Evolutionary conservation across 2,113 vertebrate genomes (phyloP).

Genomic region (Laticauda laticaudata): DNA sequence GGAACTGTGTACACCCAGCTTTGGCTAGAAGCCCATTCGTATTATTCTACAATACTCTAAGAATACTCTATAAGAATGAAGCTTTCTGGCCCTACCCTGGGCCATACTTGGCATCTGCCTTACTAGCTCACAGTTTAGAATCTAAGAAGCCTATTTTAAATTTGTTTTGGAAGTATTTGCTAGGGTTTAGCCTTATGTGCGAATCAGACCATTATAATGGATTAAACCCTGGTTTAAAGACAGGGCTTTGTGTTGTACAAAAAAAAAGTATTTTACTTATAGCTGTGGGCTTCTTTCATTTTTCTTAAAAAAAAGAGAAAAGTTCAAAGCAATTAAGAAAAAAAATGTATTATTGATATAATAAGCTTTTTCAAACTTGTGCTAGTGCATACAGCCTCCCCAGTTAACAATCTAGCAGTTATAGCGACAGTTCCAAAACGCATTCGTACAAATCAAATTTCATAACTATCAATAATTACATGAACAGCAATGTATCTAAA

Average conservation of each 20-base stretch:
- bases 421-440: background rate
- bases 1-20: conserved; percentile 10
- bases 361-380: background rate
- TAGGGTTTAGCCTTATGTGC: background rate
- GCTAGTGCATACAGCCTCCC: background rate
- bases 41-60: conserved; percentile 3
- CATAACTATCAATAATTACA: no score
- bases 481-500: background rate
- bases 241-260: background rate
- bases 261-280: background rate
- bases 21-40: conserved; percentile 1
- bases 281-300: background rate
- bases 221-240: background rate
- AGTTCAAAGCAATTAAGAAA: background rate
- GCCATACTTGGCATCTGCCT: background rate
- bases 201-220: background rate
- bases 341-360: background rate
- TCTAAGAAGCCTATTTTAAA: background rate
- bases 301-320: background rate
- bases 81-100: background rate
- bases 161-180: background rate
- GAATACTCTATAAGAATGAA: background rate
- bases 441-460: background rate
- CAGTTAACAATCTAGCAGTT: background rate
- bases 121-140: background rate